phyloP scores from a whole-genome alignment of 2,888 invertebrate genomes.

The Augiades crinisus region DNA sequence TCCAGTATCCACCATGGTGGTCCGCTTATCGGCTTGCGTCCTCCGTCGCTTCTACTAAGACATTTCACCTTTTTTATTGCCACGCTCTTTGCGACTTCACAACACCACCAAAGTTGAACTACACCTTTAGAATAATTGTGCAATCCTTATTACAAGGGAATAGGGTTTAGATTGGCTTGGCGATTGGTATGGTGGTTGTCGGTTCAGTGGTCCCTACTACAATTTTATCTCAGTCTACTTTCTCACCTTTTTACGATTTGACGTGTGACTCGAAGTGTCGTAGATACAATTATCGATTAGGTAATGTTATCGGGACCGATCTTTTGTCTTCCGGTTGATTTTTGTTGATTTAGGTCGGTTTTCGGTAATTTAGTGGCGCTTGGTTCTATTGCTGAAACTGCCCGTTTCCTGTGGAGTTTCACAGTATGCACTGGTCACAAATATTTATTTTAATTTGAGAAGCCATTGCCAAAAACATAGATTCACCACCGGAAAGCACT shows the following conservation, averaged over 20 bases:
- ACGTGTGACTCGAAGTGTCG: conserved; percentile 77
- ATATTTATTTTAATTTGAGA: conserved; percentile 2
- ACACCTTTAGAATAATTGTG: neutral
- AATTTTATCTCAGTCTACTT: conserved; percentile 76
- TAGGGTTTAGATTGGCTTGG: conserved; percentile 30
- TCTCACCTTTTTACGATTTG: conserved; percentile 79
- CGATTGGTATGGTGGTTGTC: neutral
- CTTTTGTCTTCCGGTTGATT: conserved; percentile 78
- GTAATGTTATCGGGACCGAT: conserved; percentile 75
- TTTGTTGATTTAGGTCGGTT: conserved; percentile 71
- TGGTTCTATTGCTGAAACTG: conserved; percentile 35
- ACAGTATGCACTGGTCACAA: conserved; percentile 3
- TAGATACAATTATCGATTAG: conserved; percentile 81
- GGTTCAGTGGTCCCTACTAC: conserved; percentile 38
- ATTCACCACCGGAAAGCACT: no score
- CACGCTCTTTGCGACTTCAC: conserved; percentile 74
- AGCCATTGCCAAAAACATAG: neutral
- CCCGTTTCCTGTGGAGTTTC: conserved; percentile 52
- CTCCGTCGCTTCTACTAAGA: conserved; percentile 73
- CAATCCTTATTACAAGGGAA: conserved; percentile 16
- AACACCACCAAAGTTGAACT: conserved; percentile 37
- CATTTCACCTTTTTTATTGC: conserved; percentile 81
- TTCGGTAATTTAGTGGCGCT: conserved; percentile 61
- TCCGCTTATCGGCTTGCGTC: conserved; percentile 73
- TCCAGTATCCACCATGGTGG: conserved; percentile 67